Percentiles rank a stretch among this genome's conserved stretches.
Evolutionary conservation across 2,113 vertebrate species (phyloP).

Genomic region (Piaya cayana): DNA sequence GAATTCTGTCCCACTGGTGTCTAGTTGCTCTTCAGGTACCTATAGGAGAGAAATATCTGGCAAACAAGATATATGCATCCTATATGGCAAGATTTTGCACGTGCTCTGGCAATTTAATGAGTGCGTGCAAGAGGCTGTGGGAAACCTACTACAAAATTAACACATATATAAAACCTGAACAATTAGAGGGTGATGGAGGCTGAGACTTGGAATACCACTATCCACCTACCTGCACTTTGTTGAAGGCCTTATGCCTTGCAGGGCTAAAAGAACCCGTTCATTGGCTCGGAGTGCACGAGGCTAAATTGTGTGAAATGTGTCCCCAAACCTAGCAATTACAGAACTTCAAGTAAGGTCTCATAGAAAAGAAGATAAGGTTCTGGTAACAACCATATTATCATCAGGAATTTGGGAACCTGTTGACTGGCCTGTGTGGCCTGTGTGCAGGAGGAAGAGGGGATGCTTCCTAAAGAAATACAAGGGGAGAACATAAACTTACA

Average conservation of each 20-base stretch:
- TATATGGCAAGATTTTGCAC: background rate
- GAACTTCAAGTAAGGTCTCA: background rate
- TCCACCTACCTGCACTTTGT: constrained; percentile 25
- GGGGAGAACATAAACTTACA: background rate
- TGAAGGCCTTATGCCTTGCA: background rate
- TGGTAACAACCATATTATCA: background rate
- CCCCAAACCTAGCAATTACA: constrained; percentile 10
- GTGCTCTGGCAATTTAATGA: background rate
- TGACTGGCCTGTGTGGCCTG: background rate
- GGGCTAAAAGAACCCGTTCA: background rate
- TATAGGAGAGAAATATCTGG: background rate
- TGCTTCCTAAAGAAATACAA: background rate
- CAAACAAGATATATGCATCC: background rate
- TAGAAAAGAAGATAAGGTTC: constrained; percentile 20
- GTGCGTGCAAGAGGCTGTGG: background rate
- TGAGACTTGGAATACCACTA: constrained; percentile 38
- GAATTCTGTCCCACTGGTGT: background rate
- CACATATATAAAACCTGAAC: constrained; percentile 46
- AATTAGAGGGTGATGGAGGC: background rate
- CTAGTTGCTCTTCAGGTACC: background rate
- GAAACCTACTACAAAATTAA: constrained; percentile 38
- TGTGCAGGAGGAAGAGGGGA: accelerated
- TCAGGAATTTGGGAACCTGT: background rate
- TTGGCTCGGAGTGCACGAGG: background rate
- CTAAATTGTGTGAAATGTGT: constrained; percentile 4